Evolutionary conservation across 2,888 invertebrate genomes (phyloP).

Genomic region (Lumbricus terrestris): DNA sequence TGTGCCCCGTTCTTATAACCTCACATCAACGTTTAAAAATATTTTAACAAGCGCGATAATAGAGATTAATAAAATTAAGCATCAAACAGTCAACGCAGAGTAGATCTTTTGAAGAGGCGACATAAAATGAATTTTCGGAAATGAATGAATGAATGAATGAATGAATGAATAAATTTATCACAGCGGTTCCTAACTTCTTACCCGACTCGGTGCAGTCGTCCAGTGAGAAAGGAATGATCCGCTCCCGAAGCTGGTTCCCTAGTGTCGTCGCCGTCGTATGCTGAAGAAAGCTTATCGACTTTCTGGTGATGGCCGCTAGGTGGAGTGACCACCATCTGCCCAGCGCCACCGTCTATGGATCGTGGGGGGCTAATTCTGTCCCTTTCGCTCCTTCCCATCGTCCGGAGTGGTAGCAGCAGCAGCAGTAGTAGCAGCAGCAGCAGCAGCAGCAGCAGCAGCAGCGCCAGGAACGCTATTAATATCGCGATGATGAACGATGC

Average conservation of each 20-base stretch:
- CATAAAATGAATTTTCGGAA: no score
- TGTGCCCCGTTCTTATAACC: no score
- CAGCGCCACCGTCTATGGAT: not conserved
- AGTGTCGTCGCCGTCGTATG: not conserved
- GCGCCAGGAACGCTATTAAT: not conserved
- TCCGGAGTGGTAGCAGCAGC: no score
- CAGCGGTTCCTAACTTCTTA: not conserved
- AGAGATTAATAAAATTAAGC: no score
- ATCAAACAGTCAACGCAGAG: no score
- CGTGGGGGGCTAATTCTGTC: not conserved
- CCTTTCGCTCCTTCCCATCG: not conserved
- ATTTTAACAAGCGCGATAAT: no score
- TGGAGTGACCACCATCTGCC: not conserved
- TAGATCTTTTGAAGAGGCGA: no score
- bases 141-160: no score
- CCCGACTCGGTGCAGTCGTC: not conserved
- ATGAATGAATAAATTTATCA: no score
- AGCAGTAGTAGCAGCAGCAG: no score
- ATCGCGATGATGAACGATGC: not conserved
- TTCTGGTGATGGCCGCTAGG: not conserved
- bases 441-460: no score
- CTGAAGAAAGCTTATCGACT: not conserved
- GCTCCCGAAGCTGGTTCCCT: not conserved
- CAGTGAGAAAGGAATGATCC: not conserved
- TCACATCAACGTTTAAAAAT: no score